Base-by-base conservation (phyloP, 2,888 invertebrate genomes). In the Chrysolina haemoptera region DNA sequence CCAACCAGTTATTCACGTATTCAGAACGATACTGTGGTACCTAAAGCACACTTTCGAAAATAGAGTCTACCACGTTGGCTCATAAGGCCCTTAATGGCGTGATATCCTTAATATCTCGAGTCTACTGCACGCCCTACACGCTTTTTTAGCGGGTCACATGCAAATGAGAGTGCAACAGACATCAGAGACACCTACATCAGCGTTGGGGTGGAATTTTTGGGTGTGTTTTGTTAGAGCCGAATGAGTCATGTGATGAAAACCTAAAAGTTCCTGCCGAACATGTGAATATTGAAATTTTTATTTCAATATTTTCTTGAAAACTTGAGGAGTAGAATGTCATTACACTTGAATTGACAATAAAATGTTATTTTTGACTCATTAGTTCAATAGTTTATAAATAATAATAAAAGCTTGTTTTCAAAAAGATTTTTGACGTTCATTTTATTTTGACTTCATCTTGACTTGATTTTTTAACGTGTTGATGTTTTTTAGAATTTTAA, bases 171-270 rank as follows among this genome's bases (percentile, higher is more conserved):
- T 50, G 48, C n/a, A 50, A 66, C 50, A 41, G 59, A 16, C 59
- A 41, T 27, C 67, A 40, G 53, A 18, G 43, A 79, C 80, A 80
- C 81, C 80, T 78, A 81, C 81, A 71, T 70, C 75, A 68, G 68
- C 68, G 53, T 27, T 80, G 77, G 82, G 82, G 82, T 82, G 82
- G 80, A 80, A 79, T 80, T 82, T 82, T 82, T 81, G 82, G 83
- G 82, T 79, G 80, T 74, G 77, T 63, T 62, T 46, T 27, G 11
- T 65, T 62, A 40, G n/a, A 67, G 53, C 65, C 22, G 73, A 76
- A 74, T 81, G 81, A 81, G 62, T 82, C 82, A 81, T 75, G 63
- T 75, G 76, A 77, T 63, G 80, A 82, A 80, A 77, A 76, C 79
- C 73, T 76, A 74, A 71, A 80, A 81, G 78, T 78, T 78, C 71